Evolutionary conservation across 1,140 invertebrate species (phyloP), one percentile per base, ranked within the genome.

Genomic region (Drosophila bocki): DNA sequence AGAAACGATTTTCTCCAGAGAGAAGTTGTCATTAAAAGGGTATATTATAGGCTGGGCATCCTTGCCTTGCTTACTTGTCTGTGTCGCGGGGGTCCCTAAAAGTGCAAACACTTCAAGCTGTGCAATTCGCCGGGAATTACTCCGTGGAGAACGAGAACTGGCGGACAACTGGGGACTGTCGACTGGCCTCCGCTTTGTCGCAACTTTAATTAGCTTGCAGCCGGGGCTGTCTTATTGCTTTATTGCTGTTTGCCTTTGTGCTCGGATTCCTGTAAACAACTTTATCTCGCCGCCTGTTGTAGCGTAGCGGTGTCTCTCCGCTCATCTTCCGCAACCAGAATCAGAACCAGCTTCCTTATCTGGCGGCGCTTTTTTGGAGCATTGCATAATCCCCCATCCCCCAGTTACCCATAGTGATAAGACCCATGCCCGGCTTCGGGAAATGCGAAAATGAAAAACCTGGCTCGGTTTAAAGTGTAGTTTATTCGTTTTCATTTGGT

Each of bases 161-260:
- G 44, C 60, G 72, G 41, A 60, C 75, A 63, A 84, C 78, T 88
- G 84, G 59, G 65, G 70, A 65, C 68, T 65, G 69, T 35, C 26
- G 48, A 56, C 37, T 75, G 48, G 48, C 19, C 48, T 67, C 59
- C 53, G 85, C 60, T 63, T 78, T 82, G 75, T 82, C 71, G 78
- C 84, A 88, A 90, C 74, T 88, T 90, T 90, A 88, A 88, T 84
- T 88, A 81, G 85, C 85, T 79, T 47, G 56, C 70, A 78, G 57
- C 60, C 32, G 71, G 54, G 60, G 50, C 26, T 68, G 69, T 72
- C 78, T 69, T 57, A 78, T 76, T 75, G 83, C 79, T 79, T 85
- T 80, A 75, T 91, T 75, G 56, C 74, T 83, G 41, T 87, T 80
- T 85, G 81, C 53, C 61, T 85, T 90, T 75, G 83, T 69, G 72